Base-by-base conservation (phyloP, 1,140 invertebrate species). In the Solenopsis invicta region DNA sequence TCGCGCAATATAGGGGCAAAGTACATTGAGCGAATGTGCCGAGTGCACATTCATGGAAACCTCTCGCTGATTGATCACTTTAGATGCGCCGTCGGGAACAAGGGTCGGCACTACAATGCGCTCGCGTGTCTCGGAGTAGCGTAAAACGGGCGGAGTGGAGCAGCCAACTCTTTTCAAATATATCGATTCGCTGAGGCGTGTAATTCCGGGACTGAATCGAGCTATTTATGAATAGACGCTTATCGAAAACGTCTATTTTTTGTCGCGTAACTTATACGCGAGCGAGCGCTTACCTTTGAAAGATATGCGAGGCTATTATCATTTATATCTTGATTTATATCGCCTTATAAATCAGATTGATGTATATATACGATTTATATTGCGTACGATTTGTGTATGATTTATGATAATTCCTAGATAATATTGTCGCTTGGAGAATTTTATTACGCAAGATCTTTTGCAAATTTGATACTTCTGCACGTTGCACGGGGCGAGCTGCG, bases 1-100 rank as follows among this genome's bases (percentile, higher is more conserved):
- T 13, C 16, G 50, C 16, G 41, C 4, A 2, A 37, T 54, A 54
- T n/a, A 54, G 41, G 34, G 5, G 9, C 62, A 24, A 59, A 81
- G 54, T 74, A 18, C 18, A 37, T 52, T 61, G 52, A 82, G 59
- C n/a, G 67, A 82, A 61, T 45, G 80, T n/a, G 41, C 54, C 54
- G 54, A 71, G 78, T 48, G 21, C 24, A 12, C 80, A 82, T 72
- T 74, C 54, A 61, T 37, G 50, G 29, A 74, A 61, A 48, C 34
- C 21, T 74, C 37, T 24, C 41, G 8, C 48, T 61, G 62, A 61
- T 74, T 74, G 69, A 61, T 75, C 50, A 80, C 72, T 75, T 74
- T 75, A 41, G 54, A 84, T 48, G 71, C 24, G 67, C 56, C 10
- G 52, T 21, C 37, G 21, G 9, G 50, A 45, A 67, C n/a, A 41